Conservation (phyloP, 92 coral and sea anemone species). For the Virgularia gustaviana region DNA sequence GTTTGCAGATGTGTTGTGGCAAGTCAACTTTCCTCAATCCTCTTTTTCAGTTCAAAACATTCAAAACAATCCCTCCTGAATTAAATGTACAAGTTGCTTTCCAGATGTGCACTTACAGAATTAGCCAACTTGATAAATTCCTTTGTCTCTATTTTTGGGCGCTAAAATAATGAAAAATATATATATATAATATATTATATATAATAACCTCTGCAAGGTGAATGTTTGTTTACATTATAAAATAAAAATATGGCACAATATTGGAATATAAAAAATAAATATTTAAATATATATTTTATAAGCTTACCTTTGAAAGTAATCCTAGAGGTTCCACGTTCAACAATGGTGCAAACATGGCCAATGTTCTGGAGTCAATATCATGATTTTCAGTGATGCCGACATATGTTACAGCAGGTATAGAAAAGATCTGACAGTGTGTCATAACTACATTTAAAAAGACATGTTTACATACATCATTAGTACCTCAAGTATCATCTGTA, state of each 20-base stretch:
- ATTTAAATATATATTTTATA: not conserved
- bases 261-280: no score
- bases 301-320: slow-evolving; percentile 59
- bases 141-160: slow-evolving; percentile 56
- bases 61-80: no score
- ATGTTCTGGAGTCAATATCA: slow-evolving; percentile 61
- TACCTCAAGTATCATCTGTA: no score
- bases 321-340: slow-evolving; percentile 47
- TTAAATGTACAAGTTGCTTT: slow-evolving; percentile 68
- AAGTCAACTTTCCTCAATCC: no score
- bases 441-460: no score
- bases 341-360: slow-evolving; percentile 64
- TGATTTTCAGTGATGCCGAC: slow-evolving; percentile 72
- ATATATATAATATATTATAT: not conserved
- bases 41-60: no score
- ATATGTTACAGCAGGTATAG: slow-evolving; percentile 69
- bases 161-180: slow-evolving; percentile 42
- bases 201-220: not conserved
- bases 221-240: not conserved
- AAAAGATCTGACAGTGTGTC: slow-evolving; percentile 67
- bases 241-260: not conserved
- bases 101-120: slow-evolving; percentile 50
- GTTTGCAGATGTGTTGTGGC: no score
- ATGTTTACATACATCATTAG: no score
- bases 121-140: slow-evolving; percentile 61